Evolutionary conservation across 37 sponge, comb jelly and placozoan genomes (phyloP).

Genomic region (Ianthella basta): DNA sequence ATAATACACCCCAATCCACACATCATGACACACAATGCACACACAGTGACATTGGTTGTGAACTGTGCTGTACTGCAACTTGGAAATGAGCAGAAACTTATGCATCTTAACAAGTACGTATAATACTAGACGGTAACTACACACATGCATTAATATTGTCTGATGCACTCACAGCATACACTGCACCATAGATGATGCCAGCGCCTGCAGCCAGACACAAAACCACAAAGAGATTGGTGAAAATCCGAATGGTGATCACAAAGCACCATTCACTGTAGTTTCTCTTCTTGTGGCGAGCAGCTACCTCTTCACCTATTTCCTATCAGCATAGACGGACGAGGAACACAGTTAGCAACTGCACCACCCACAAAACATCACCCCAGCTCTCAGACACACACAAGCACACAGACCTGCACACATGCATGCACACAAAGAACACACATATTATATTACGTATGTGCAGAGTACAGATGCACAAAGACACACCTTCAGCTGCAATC

Average conservation of each 20-base stretch:
- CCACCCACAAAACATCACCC: too few species aligned
- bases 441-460: not conserved
- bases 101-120: too few species aligned
- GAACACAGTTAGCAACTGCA: too few species aligned
- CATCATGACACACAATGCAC: too few species aligned
- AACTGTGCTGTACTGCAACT: too few species aligned
- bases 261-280: constrained; percentile 23
- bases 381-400: too few species aligned
- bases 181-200: constrained; percentile 64
- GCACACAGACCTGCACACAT: not conserved
- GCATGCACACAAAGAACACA: constrained; percentile 1
- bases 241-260: constrained; percentile 57
- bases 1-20: too few species aligned
- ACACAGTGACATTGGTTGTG: too few species aligned
- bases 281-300: constrained; percentile 45
- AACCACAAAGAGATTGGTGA: constrained; percentile 72
- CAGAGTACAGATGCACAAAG: not conserved
- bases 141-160: not conserved
- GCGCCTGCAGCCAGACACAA: constrained; percentile 63
- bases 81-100: too few species aligned
- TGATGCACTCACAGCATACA: not conserved
- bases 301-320: constrained; percentile 68
- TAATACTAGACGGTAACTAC: too few species aligned
- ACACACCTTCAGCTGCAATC: constrained; percentile 72
- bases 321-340: constrained; percentile 1